A percentile compares a stretch with the other conserved stretches of the same genome.
These are phyloP conservation scores for Tetheella fluctuosa DNA, from an alignment of 2,888 invertebrate species.

Conservation along the genomic window DNA sequence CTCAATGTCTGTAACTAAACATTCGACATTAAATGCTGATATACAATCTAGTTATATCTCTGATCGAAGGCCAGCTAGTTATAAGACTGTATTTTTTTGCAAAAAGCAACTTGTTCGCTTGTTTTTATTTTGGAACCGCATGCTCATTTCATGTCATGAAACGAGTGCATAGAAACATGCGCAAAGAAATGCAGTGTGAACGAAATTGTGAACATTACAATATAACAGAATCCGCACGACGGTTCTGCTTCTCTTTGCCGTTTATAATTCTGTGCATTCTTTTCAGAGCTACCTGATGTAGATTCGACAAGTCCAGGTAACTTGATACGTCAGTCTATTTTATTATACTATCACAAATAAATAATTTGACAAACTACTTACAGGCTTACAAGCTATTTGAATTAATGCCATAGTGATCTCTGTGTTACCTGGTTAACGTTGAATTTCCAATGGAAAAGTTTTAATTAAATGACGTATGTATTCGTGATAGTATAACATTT, in stretches of 20 bases:
- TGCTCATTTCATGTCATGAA: slow-evolving; percentile 51
- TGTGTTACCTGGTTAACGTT: no score
- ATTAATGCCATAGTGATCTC: not conserved
- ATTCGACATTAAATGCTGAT: no score
- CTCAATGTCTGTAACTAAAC: not conserved
- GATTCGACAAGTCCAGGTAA: slow-evolving; percentile 52
- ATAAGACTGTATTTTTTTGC: slow-evolving; percentile 79
- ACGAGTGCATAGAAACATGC: slow-evolving; percentile 81
- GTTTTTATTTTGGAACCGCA: slow-evolving; percentile 53
- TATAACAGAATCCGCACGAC: slow-evolving; percentile 16
- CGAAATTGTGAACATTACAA: slow-evolving; percentile 26
- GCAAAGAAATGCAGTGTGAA: slow-evolving; percentile 78
- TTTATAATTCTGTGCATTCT: slow-evolving; percentile 79
- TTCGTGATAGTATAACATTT: slow-evolving; percentile 9
- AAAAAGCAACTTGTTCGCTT: slow-evolving; percentile 35
- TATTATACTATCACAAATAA: not conserved
- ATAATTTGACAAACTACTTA: not conserved
- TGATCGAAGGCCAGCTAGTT: slow-evolving; percentile 17
- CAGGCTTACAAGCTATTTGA: no score
- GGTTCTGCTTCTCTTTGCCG: slow-evolving; percentile 45
- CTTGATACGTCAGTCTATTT: slow-evolving; percentile 13
- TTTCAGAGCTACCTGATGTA: slow-evolving; percentile 79
- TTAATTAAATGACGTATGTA: not conserved
- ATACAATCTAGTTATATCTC: not conserved
- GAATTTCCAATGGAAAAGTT: not conserved